Base-by-base conservation (phyloP, 2,888 invertebrate genomes). In the Cryptosula pallasiana region DNA sequence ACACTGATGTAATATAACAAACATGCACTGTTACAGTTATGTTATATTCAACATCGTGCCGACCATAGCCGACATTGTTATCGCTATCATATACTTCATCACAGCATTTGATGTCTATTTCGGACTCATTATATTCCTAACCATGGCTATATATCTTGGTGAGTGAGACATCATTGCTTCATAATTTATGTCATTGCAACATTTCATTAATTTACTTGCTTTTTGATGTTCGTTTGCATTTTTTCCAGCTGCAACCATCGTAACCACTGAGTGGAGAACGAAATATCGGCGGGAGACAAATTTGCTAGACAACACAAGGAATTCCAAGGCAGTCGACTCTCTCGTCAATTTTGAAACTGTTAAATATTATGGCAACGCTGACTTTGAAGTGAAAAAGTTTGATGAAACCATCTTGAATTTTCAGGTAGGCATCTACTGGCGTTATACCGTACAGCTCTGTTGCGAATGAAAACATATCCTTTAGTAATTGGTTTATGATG, bases 221-320 rank as follows among this genome's bases (percentile, higher is more conserved):
- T n/a, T n/a, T n/a, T n/a, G n/a, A n/a, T n/a, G n/a, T n/a, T n/a
- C n/a, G n/a, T n/a, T n/a, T n/a, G n/a, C n/a, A n/a, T n/a, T n/a
- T n/a, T n/a, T n/a, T n/a, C n/a, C 84, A 95, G 94, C 88, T 81
- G 88, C 90, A 16, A 98, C 98, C 0, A 90, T 98, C 80, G 85
- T 87, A 23, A 89, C 98, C n/a, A 98, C 98, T 0, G 97, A 98
- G 86, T 98, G 98, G 98, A 89, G 98, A 20, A 98, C 97, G 0
- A 94, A 97, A 84, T 98, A 90, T 86, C 92, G 96, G 77, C 88
- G 97, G 36, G 89, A 91, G 2, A 95, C 96, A 95, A 99, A 98
- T 86, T 87, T 91, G 35, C 91, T 94, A 0, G 97, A 98, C 82
- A 99, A 98, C 85, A 93, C 91, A 54, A 91, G 92, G 74, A 91